Conservation (phyloP, 2,888 invertebrate species). For the Dromius quadrimaculatus region DNA sequence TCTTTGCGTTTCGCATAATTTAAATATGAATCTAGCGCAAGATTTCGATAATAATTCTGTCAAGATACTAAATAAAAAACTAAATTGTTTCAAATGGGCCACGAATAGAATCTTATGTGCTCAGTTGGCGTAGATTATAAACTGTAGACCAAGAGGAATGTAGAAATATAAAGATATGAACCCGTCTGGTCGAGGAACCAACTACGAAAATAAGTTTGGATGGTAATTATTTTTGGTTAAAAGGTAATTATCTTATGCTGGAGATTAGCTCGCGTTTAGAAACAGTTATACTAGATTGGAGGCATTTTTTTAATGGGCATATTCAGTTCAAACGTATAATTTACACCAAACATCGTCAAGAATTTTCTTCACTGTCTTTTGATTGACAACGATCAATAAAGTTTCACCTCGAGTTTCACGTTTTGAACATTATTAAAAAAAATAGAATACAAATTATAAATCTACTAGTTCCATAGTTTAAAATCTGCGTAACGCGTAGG, state of each 20-base stretch:
- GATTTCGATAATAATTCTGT: conserved; percentile 25
- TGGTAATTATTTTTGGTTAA: conserved; percentile 11
- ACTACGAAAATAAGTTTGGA: not conserved
- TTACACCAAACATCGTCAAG: no score
- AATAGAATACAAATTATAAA: no score
- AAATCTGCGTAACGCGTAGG: no score
- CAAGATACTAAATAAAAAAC: conserved; percentile 22
- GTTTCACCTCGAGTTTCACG: no score
- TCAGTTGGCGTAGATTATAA: not conserved
- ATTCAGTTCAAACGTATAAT: no score
- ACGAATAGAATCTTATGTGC: conserved; percentile 13
- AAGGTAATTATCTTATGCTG: conserved; percentile 16
- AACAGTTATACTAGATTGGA: conserved; percentile 3
- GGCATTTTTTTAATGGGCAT: no score
- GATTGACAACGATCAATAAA: no score
- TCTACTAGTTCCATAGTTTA: no score
- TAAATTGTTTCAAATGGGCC: conserved; percentile 27
- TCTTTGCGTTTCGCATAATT: no score
- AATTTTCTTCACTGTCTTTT: no score
- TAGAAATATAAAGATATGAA: conserved; percentile 15
- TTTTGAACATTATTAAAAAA: no score
- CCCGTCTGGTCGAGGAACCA: not conserved
- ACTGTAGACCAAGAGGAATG: conserved; percentile 5
- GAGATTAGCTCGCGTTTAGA: not conserved
- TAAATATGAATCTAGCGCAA: no score